Conservation (phyloP, 2,113 vertebrate genomes). For the Campylomormyrus numenius region DNA sequence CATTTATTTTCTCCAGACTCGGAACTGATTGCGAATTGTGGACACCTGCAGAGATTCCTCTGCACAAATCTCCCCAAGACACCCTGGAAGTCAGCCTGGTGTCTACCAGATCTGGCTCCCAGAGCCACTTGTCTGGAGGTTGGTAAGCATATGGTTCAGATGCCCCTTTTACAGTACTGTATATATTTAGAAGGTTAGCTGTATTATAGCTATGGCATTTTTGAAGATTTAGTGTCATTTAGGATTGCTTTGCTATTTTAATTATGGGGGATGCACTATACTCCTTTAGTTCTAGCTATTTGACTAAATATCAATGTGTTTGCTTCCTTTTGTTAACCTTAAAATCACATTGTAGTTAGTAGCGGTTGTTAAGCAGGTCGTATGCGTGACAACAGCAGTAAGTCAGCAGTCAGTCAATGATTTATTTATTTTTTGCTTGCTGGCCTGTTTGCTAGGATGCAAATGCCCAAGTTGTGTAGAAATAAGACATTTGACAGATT, state of each 20-base stretch:
- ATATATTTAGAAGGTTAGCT: neutral
- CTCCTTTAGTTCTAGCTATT: neutral
- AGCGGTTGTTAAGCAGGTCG: neutral
- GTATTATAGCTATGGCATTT: neutral
- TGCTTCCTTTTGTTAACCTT: neutral
- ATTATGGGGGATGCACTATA: neutral
- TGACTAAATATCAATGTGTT: neutral
- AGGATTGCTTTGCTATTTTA: neutral
- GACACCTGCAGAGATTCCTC: neutral
- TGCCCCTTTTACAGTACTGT: neutral
- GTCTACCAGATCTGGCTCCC: neutral
- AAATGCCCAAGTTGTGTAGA: neutral
- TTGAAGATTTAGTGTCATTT: neutral
- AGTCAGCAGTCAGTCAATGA: neutral
- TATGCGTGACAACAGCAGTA: neutral
- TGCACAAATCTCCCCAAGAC: neutral
- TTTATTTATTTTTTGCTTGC: neutral
- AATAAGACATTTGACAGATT: neutral
- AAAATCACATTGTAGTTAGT: neutral
- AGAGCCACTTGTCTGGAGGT: neutral
- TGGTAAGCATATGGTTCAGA: neutral
- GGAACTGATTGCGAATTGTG: neutral
- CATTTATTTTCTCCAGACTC: neutral
- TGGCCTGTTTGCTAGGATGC: neutral
- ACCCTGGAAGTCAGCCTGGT: neutral